These are phyloP conservation scores for Falcunculus frontatus DNA, from an alignment of 2,113 vertebrate genomes.

Conservation along the genomic window DNA sequence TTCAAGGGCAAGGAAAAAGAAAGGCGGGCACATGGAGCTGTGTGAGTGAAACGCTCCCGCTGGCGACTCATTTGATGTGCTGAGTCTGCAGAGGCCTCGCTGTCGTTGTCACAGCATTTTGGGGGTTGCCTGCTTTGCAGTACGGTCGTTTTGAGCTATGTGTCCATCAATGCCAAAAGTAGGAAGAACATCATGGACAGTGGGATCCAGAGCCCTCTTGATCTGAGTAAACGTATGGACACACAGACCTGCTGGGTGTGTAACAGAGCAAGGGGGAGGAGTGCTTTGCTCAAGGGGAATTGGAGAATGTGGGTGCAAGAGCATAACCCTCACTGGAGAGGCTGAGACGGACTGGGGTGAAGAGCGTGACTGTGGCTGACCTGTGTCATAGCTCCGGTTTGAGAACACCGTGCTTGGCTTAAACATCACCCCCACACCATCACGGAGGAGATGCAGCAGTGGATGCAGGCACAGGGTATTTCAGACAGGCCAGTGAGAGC, in stretches of 20 bases:
- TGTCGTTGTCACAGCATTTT: background rate
- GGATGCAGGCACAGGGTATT: background rate
- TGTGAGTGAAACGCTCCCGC: background rate
- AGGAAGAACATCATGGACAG: background rate
- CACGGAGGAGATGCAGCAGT: background rate
- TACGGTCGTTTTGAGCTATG: accelerated
- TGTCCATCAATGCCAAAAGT: background rate
- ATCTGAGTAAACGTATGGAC: accelerated
- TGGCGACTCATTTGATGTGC: background rate
- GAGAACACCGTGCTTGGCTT: background rate
- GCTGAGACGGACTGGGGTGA: background rate
- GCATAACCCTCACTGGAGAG: background rate
- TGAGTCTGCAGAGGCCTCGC: background rate
- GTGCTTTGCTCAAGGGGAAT: background rate
- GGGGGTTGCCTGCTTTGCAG: background rate
- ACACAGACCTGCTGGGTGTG: accelerated
- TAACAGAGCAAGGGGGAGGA: background rate
- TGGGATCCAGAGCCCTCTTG: background rate
- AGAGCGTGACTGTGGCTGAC: background rate
- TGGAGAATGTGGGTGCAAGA: background rate
- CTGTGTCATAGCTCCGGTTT: accelerated
- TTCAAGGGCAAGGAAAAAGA: background rate
- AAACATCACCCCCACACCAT: accelerated
- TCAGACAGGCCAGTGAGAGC: background rate
- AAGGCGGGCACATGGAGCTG: background rate